Percentiles rank a stretch among this genome's conserved stretches.
Conservation (phyloP, 92 coral and sea anemone genomes). For the Epizoanthus ramosus region DNA sequence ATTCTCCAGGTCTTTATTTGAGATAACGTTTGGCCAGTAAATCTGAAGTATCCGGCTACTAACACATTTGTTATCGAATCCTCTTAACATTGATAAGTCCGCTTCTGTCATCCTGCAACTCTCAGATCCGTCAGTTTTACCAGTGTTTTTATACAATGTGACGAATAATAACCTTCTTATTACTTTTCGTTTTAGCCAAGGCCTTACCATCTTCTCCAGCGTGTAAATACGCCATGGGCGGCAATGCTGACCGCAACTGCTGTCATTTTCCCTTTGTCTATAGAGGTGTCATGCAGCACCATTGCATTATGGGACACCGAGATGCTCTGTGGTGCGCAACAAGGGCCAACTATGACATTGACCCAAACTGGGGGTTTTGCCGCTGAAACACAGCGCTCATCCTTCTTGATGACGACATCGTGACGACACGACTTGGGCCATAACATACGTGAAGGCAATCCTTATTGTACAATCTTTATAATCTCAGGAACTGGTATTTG, state of each 20-base stretch:
- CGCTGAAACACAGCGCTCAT: not conserved
- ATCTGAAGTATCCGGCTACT: too few relatives aligned
- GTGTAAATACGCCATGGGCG: conserved; percentile 48
- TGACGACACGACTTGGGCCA: too few relatives aligned
- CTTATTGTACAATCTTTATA: too few relatives aligned
- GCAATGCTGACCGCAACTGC: conserved; percentile 45
- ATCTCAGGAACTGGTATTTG: too few relatives aligned
- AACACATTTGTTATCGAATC: too few relatives aligned
- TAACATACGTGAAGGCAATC: too few relatives aligned
- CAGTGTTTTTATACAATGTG: not conserved
- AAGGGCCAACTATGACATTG: conserved; percentile 46
- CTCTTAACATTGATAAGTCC: too few relatives aligned
- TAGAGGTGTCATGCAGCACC: conserved; percentile 36
- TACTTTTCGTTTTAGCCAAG: not conserved
- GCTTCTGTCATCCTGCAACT: too few relatives aligned
- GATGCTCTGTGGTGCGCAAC: conserved; percentile 63
- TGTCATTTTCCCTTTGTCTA: conserved; percentile 52
- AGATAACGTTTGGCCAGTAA: too few relatives aligned
- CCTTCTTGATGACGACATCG: too few relatives aligned
- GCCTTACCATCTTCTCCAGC: not conserved
- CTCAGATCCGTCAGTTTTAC: not conserved
- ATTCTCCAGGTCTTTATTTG: too few relatives aligned
- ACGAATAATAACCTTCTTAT: not conserved
- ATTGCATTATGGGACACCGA: conserved; percentile 50
- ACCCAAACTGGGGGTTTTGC: conserved; percentile 53